These are phyloP conservation scores for Hydraecia micacea DNA, from an alignment of 2,888 invertebrate genomes.

Conservation along the genomic window DNA sequence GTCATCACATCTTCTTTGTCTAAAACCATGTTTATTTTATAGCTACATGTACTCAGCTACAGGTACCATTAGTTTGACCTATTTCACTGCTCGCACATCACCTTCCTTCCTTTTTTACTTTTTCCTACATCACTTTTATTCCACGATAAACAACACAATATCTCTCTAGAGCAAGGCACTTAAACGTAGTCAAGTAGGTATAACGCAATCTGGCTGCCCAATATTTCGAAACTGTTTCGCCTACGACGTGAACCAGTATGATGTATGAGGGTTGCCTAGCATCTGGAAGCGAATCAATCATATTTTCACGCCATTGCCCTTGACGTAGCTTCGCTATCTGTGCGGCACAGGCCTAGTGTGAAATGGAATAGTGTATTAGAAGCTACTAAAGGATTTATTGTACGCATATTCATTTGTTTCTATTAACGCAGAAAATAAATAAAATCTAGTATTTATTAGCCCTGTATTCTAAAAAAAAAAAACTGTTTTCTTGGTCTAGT, in stretches of 20 bases:
- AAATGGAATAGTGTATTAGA: constrained; percentile 31
- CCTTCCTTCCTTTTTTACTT: background rate
- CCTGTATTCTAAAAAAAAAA: background rate
- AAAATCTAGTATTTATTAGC: background rate
- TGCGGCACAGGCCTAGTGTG: constrained; percentile 46
- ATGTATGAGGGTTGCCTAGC: constrained; percentile 52
- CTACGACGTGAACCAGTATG: constrained; percentile 36
- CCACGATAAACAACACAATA: constrained; percentile 23
- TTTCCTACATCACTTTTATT: constrained; percentile 6
- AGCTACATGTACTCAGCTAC: background rate
- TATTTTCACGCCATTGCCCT: constrained; percentile 61
- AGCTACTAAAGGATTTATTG: constrained; percentile 24
- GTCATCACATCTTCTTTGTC: background rate
- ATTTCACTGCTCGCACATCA: background rate
- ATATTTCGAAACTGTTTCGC: constrained; percentile 52
- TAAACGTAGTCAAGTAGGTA: constrained; percentile 47
- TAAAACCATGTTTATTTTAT: background rate
- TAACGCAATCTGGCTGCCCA: constrained; percentile 52
- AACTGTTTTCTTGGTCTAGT: background rate
- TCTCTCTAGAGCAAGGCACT: constrained; percentile 32
- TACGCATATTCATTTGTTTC: constrained; percentile 18
- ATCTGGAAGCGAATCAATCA: constrained; percentile 63
- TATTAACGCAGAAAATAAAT: constrained; percentile 7
- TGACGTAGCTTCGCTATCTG: constrained; percentile 52
- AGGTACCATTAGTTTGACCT: background rate